Percentiles rank a stretch among this genome's conserved stretches.
Conservation (phyloP, 64 coral and sea anemone species). For the Montipora efflorescens region DNA sequence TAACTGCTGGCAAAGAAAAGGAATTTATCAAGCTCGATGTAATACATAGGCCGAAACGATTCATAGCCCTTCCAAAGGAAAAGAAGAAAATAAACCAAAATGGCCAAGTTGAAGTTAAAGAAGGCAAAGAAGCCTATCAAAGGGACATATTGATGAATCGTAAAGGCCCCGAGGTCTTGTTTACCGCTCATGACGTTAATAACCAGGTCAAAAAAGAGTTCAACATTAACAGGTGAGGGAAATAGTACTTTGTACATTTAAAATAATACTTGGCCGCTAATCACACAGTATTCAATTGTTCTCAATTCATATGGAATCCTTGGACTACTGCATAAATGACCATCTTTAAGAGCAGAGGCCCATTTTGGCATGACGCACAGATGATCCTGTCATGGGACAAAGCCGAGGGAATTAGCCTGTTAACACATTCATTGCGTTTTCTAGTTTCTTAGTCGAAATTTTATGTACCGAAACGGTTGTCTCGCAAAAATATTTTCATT, state of each 20-base stretch:
- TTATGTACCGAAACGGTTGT: too few relatives aligned
- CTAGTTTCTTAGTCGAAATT: too few relatives aligned
- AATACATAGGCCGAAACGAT: conserved; percentile 69
- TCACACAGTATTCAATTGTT: too few relatives aligned
- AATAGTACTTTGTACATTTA: neutral
- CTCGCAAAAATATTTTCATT: too few relatives aligned
- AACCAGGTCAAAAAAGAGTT: conserved; percentile 42
- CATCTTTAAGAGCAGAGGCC: too few relatives aligned
- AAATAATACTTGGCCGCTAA: too few relatives aligned
- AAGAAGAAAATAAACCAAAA: conserved; percentile 21
- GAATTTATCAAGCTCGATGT: conserved; percentile 68
- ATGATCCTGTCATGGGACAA: too few relatives aligned
- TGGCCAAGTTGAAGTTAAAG: conserved; percentile 28
- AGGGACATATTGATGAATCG: neutral
- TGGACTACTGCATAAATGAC: too few relatives aligned
- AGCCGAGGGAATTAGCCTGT: too few relatives aligned
- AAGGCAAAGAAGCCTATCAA: neutral
- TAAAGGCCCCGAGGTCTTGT: conserved; percentile 36
- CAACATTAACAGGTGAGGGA: conserved; percentile 21
- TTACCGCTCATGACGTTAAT: conserved; percentile 51
- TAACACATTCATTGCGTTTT: too few relatives aligned
- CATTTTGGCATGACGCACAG: too few relatives aligned
- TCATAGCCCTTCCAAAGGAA: conserved; percentile 22
- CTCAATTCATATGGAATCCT: too few relatives aligned
- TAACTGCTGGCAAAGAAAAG: conserved; percentile 39